These are phyloP conservation scores for Notospermus geniculatus DNA, from an alignment of 1,140 invertebrate species.

Conservation along the genomic window DNA sequence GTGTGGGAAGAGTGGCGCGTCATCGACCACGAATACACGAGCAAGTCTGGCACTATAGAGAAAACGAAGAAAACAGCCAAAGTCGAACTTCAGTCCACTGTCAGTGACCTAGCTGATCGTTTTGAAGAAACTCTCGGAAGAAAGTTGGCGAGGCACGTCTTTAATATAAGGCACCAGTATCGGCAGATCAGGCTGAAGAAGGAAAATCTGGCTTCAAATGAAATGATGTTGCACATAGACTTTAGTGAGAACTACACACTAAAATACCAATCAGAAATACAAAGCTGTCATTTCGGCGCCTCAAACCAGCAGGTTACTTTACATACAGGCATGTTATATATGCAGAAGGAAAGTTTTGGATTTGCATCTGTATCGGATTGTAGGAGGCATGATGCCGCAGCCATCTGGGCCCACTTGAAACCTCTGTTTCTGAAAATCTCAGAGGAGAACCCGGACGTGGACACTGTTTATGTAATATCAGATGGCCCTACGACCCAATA, in stretches of 20 bases:
- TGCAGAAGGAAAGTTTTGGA: background rate
- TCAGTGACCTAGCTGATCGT: background rate
- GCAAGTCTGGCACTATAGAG: background rate
- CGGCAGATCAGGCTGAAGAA: background rate
- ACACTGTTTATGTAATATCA: conserved; percentile 7
- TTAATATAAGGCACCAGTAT: conserved; percentile 17
- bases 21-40: background rate
- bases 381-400: conserved; percentile 13
- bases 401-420: conserved; percentile 17
- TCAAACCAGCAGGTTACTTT: conserved; percentile 7
- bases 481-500: no score
- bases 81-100: background rate
- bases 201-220: background rate
- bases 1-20: conserved; percentile 4
- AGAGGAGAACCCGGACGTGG: background rate
- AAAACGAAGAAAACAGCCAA: background rate
- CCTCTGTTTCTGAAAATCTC: conserved; percentile 6
- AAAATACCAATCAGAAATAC: conserved; percentile 24
- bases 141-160: conserved; percentile 6
- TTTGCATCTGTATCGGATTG: conserved; percentile 15
- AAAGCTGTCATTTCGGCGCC: conserved; percentile 24
- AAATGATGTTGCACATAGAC: conserved; percentile 20
- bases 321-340: conserved; percentile 23
- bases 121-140: conserved; percentile 3
- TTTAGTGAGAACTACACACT: conserved; percentile 26